phyloP scores from a whole-genome alignment of 1,140 invertebrate species.

The Bilobella aurantiaca region DNA sequence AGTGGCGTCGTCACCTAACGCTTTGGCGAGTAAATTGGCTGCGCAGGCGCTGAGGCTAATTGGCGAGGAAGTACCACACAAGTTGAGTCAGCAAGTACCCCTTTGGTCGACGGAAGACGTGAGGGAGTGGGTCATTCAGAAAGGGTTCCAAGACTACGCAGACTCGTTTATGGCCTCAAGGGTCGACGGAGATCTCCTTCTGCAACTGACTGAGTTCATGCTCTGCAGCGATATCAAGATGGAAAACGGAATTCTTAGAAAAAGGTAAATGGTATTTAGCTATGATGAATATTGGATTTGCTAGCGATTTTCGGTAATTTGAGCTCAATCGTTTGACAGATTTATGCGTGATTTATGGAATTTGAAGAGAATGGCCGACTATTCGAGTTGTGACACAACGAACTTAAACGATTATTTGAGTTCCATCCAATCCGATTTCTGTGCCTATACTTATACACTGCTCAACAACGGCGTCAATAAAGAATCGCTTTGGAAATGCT shows the following conservation, averaged over 20 bases:
- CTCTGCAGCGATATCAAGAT: conserved; percentile 85
- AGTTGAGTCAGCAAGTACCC: conserved; percentile 93
- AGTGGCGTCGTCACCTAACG: conserved; percentile 94
- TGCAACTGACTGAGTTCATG: conserved; percentile 87
- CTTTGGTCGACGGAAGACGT: conserved; percentile 96
- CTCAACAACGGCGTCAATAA: conserved; percentile 87
- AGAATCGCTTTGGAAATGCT: conserved; percentile 49
- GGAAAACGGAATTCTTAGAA: conserved; percentile 80
- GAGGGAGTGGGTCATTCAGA: conserved; percentile 92
- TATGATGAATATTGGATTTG: not conserved
- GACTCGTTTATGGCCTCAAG: conserved; percentile 76
- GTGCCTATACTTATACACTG: conserved; percentile 95
- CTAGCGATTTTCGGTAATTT: too few relatives aligned
- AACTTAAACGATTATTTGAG: conserved; percentile 85
- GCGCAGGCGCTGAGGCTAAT: conserved; percentile 88
- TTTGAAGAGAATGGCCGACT: conserved; percentile 93
- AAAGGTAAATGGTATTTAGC: conserved; percentile 50
- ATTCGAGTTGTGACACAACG: conserved; percentile 83
- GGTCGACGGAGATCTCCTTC: conserved; percentile 93
- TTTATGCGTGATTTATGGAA: conserved; percentile 90
- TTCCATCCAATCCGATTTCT: conserved; percentile 76
- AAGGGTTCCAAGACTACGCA: conserved; percentile 78
- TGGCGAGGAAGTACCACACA: conserved; percentile 93
- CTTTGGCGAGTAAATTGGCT: conserved; percentile 93
- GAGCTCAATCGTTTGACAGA: conserved; percentile 43